A percentile compares a stretch with the other conserved stretches of the same genome.
These are phyloP conservation scores for Drosophila diplacantha DNA, from an alignment of 2,888 invertebrate genomes.

Conservation along the genomic window DNA sequence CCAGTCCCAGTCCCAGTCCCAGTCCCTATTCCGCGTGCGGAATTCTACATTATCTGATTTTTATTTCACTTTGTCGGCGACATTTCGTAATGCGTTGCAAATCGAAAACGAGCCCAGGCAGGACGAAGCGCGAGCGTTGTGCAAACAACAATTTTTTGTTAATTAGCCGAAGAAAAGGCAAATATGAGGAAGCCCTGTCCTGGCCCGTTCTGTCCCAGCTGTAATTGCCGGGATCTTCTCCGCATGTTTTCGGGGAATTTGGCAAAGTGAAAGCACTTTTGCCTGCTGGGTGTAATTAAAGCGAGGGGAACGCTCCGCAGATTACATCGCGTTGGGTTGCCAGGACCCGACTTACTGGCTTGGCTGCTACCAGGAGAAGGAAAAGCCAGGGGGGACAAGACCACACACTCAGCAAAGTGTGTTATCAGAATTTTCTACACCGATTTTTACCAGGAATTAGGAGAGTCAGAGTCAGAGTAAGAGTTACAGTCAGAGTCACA, in stretches of 20 bases:
- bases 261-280: conserved; percentile 1
- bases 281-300: conserved; percentile 55
- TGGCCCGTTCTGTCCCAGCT: not conserved
- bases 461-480: not conserved
- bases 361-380: not conserved
- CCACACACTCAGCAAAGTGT: conserved; percentile 5
- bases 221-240: conserved; percentile 23
- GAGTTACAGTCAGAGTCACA: no score
- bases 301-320: conserved; percentile 49
- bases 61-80: conserved; percentile 50
- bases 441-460: not conserved
- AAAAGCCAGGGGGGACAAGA: not conserved
- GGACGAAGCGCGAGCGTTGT: conserved; percentile 11
- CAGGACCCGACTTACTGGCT: conserved; percentile 8
- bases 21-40: conserved; percentile 24
- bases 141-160: conserved; percentile 56
- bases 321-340: conserved; percentile 40
- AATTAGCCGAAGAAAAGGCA: conserved; percentile 51
- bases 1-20: no score
- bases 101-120: conserved; percentile 56
- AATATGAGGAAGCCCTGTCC: conserved; percentile 15
- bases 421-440: conserved; percentile 3
- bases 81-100: conserved; percentile 66
- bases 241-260: conserved; percentile 21
- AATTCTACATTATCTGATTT: conserved; percentile 58